Percentiles rank a stretch among this genome's conserved stretches.
These are phyloP conservation scores for Drosophila formosana DNA, from an alignment of 2,888 invertebrate species.

Conservation along the genomic window DNA sequence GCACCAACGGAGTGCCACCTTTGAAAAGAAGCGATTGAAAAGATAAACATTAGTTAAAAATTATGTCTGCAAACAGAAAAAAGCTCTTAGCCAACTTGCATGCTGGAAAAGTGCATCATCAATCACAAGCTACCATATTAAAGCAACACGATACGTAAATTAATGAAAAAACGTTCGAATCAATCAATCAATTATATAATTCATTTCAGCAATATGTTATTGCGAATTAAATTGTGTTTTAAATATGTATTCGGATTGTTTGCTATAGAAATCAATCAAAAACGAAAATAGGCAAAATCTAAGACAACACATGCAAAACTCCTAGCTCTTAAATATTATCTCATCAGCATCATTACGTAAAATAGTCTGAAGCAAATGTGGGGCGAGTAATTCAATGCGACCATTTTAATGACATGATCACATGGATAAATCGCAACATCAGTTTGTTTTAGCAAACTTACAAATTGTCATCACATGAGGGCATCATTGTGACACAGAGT, in stretches of 20 bases:
- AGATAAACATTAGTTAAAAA: slow-evolving; percentile 28
- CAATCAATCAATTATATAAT: slow-evolving; percentile 39
- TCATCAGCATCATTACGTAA: background rate
- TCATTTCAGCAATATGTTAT: slow-evolving; percentile 44
- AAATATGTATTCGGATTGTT: slow-evolving; percentile 32
- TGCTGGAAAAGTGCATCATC: slow-evolving; percentile 57
- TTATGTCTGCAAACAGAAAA: background rate
- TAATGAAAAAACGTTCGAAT: slow-evolving; percentile 44
- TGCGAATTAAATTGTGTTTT: slow-evolving; percentile 54
- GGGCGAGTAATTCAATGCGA: slow-evolving; percentile 53
- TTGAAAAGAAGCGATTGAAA: slow-evolving; percentile 49
- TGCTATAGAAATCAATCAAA: slow-evolving; percentile 23
- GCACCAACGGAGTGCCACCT: slow-evolving; percentile 87
- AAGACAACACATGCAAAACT: slow-evolving; percentile 59
- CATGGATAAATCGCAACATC: slow-evolving; percentile 54
- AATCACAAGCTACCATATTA: slow-evolving; percentile 55
- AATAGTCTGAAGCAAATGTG: slow-evolving; percentile 18
- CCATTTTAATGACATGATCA: slow-evolving; percentile 27
- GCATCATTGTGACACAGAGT: slow-evolving; percentile 68
- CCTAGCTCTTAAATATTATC: slow-evolving; percentile 4
- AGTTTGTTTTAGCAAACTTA: slow-evolving; percentile 38
- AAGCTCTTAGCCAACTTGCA: slow-evolving; percentile 55
- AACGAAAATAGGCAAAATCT: slow-evolving; percentile 23
- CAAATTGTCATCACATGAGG: slow-evolving; percentile 57
- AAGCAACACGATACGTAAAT: slow-evolving; percentile 47